Conservation (phyloP, 1,140 invertebrate genomes). For the Mactra quadrangularis region DNA sequence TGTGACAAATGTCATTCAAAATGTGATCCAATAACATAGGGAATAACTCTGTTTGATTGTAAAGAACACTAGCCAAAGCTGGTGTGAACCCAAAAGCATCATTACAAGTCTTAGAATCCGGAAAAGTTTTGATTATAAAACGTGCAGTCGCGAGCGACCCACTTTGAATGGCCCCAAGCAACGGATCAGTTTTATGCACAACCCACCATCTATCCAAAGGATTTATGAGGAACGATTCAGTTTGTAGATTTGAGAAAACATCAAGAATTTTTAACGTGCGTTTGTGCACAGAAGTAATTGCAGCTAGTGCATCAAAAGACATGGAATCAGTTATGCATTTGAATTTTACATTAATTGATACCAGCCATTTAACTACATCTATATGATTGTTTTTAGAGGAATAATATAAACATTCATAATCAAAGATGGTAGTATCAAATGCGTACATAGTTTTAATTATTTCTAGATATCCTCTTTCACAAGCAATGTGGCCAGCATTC, state of each 20-base stretch:
- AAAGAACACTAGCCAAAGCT: background rate
- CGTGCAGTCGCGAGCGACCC: constrained; percentile 2
- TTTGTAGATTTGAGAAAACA: background rate
- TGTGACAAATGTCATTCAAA: background rate
- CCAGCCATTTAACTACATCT: too few species aligned
- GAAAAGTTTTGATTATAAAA: constrained; percentile 10
- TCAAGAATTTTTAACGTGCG: too few species aligned
- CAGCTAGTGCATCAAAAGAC: too few species aligned
- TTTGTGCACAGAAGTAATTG: too few species aligned
- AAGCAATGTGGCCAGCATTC: too few species aligned
- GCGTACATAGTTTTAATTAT: too few species aligned
- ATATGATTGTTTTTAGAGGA: too few species aligned
- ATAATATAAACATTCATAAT: too few species aligned
- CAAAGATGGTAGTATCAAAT: too few species aligned
- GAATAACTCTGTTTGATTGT: background rate
- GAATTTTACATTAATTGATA: too few species aligned
- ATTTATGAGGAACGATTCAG: background rate
- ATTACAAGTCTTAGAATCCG: background rate
- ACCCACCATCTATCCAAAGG: constrained; percentile 36
- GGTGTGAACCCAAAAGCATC: constrained; percentile 26
- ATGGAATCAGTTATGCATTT: too few species aligned
- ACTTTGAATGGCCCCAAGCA: background rate
- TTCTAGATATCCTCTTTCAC: too few species aligned
- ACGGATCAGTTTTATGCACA: constrained; percentile 3
- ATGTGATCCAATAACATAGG: background rate